These are phyloP conservation scores for Tenthredo distinguenda DNA, from an alignment of 2,888 invertebrate genomes.

Conservation along the genomic window DNA sequence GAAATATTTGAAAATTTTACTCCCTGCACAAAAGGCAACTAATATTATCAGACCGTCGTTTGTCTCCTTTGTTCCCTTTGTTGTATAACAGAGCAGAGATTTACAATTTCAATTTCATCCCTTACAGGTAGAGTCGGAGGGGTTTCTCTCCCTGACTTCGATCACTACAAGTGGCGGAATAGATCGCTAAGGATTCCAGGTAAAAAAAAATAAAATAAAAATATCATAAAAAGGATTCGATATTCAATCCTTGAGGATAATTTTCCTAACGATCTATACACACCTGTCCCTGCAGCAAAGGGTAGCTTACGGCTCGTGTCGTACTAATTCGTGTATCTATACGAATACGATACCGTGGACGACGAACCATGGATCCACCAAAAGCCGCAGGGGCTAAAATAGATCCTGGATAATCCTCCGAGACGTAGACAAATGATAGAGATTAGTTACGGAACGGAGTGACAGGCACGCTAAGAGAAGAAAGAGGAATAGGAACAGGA, in stretches of 20 bases:
- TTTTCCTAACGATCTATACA: no score
- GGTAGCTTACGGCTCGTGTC: no score
- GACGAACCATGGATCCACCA: not conserved
- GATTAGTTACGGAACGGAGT: slow-evolving; percentile 29
- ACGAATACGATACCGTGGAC: not conserved
- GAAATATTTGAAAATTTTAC: not conserved
- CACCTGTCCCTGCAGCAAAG: no score
- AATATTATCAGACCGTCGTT: slow-evolving; percentile 4
- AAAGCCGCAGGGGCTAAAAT: slow-evolving; percentile 30
- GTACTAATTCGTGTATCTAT: not conserved
- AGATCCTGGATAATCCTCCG: slow-evolving; percentile 44
- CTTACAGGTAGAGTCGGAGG: not conserved
- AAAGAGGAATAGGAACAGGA: not conserved
- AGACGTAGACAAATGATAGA: slow-evolving; percentile 47
- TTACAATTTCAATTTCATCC: slow-evolving; percentile 32
- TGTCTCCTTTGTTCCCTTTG: slow-evolving; percentile 38
- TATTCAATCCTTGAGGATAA: no score
- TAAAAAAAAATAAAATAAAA: no score
- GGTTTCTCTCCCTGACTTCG: not conserved
- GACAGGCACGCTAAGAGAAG: not conserved
- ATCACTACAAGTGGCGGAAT: not conserved
- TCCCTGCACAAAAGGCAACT: slow-evolving; percentile 21
- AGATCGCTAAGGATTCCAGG: no score
- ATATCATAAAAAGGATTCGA: no score
- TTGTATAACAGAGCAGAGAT: slow-evolving; percentile 1